Evolutionary conservation across 1,140 invertebrate genomes (phyloP).

Genomic region (Camponotus floridanus): DNA sequence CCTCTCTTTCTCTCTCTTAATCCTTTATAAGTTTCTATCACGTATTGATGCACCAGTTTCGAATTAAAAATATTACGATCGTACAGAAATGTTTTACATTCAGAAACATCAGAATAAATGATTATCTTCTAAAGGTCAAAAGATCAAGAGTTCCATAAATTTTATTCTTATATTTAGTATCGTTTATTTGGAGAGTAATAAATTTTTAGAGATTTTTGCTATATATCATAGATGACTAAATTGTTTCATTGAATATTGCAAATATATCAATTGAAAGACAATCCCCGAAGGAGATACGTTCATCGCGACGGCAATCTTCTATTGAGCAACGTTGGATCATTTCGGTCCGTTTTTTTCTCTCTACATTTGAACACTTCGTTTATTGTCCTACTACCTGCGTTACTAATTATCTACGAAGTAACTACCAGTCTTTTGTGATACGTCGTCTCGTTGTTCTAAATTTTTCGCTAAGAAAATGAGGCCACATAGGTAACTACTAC

Average conservation of each 20-base stretch:
- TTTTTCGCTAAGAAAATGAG: slow-evolving; percentile 80
- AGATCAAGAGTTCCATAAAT: background rate
- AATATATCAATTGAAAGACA: slow-evolving; percentile 29
- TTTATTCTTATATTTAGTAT: slow-evolving; percentile 1
- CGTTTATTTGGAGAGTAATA: background rate
- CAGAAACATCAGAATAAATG: background rate
- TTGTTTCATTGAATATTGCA: background rate
- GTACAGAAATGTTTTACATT: background rate
- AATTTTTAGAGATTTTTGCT: background rate
- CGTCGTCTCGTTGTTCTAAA: slow-evolving; percentile 66
- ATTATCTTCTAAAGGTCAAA: background rate
- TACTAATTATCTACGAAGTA: slow-evolving; percentile 78
- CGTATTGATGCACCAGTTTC: background rate
- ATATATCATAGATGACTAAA: background rate
- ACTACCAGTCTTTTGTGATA: slow-evolving; percentile 84
- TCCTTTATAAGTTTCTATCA: background rate
- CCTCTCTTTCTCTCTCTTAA: background rate
- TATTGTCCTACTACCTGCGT: slow-evolving; percentile 79
- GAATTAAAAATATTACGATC: background rate
- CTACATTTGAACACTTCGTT: slow-evolving; percentile 79
- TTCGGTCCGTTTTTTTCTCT: slow-evolving; percentile 46
- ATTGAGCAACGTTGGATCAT: slow-evolving; percentile 60
- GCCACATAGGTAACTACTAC: slow-evolving; percentile 81
- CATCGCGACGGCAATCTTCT: slow-evolving; percentile 43
- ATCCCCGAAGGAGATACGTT: slow-evolving; percentile 29